Conservation (phyloP, 2,888 invertebrate genomes). For the Microctonus hyperodae region DNA sequence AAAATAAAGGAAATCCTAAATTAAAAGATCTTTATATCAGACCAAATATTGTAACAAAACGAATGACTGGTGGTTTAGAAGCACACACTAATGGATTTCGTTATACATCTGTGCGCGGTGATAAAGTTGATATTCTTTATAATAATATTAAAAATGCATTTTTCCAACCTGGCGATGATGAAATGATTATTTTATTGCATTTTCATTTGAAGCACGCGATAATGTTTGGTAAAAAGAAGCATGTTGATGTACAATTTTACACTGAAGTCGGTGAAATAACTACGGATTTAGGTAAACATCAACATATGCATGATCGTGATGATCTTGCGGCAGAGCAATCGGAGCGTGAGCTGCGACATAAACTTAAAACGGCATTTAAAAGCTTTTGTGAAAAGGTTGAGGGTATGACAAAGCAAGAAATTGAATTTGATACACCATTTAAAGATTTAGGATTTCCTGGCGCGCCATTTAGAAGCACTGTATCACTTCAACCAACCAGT, state of each 20-base stretch:
- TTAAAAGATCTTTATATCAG: conserved; percentile 97
- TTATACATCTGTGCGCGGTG: conserved; percentile 98
- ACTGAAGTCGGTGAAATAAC: conserved; percentile 99
- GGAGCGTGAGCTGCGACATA: conserved; percentile 94
- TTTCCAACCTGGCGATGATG: conserved; percentile 99
- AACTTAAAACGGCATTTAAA: conserved; percentile 96
- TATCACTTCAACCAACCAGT: conserved; percentile 95
- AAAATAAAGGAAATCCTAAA: conserved; percentile 97
- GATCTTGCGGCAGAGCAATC: conserved; percentile 99
- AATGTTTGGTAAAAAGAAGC: conserved; percentile 99
- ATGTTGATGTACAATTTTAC: conserved; percentile 98
- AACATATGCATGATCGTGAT: conserved; percentile 99
- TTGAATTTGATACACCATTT: conserved; percentile 99
- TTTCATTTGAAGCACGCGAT: conserved; percentile 99
- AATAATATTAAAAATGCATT: conserved; percentile 99
- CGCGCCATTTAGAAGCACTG: conserved; percentile 95
- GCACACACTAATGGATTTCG: conserved; percentile 96
- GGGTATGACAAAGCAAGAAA: conserved; percentile 92
- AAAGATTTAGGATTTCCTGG: conserved; percentile 98
- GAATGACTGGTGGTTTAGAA: conserved; percentile 89
- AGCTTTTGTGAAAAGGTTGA: conserved; percentile 98
- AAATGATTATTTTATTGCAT: conserved; percentile 99
- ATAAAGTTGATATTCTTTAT: conserved; percentile 98
- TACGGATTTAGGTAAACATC: conserved; percentile 98
- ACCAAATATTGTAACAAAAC: conserved; percentile 97